Conservation (phyloP, 2,113 vertebrate species). For the Mionectes macconnelli region DNA sequence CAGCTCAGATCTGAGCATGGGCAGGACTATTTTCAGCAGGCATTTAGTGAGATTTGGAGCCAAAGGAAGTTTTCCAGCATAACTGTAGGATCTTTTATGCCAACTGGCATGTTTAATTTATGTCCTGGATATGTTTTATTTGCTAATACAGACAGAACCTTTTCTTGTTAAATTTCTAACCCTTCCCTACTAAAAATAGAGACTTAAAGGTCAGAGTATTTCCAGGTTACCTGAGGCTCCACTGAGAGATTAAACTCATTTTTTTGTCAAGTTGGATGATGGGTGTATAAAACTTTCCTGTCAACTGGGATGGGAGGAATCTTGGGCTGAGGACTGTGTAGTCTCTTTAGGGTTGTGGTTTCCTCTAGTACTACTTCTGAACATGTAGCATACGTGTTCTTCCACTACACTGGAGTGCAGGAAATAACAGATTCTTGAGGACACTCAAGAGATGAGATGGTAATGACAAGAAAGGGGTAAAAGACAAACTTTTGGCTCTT, state of each 20-base stretch:
- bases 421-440: not conserved
- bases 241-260: not conserved
- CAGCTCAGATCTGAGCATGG: not conserved
- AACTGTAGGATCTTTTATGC: not conserved
- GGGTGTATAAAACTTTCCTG: not conserved
- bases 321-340: not conserved
- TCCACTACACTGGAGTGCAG: not conserved
- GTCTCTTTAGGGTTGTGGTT: not conserved
- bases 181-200: not conserved
- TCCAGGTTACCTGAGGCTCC: not conserved
- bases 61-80: not conserved
- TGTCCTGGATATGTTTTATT: not conserved
- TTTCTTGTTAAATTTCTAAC: not conserved
- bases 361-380: not conserved
- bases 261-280: not conserved
- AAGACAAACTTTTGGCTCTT: not conserved
- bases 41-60: not conserved
- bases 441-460: not conserved
- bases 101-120: not conserved
- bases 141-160: not conserved
- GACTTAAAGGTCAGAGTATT: slow-evolving; percentile 9
- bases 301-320: not conserved
- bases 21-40: not conserved
- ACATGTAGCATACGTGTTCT: not conserved
- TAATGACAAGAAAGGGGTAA: not conserved